Evolutionary conservation across 1,140 invertebrate genomes (phyloP), one percentile per base, ranked within the genome.

Genomic region (Drosophila parabipectinata): DNA sequence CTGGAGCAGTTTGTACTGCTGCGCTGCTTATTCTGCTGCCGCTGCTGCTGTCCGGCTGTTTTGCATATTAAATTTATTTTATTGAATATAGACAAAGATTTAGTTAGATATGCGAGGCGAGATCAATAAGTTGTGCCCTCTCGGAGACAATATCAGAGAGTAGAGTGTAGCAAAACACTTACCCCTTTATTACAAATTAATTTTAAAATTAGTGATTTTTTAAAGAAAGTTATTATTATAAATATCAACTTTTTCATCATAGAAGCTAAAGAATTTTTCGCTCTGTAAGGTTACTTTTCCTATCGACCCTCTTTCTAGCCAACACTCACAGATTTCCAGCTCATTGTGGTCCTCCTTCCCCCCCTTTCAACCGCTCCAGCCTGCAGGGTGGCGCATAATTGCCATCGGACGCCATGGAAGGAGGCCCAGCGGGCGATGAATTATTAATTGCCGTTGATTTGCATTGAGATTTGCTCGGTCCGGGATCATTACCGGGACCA

Each of bases 41-140:
- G 12, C 34, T 37, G 34, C 34, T 37, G 34, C 34, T 37, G 71
- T 67, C 58, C 68, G 71, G 63, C 79, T 88, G 72, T 83, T 87
- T 87, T 87, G 82, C 82, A 87, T 87, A 87, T 87, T 88, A 88
- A 88, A 87, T 87, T 87, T 87, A 87, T 87, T 87, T 88, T 87
- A 87, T 87, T 87, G 83, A 87, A 87, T 88, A 82, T 72, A 72
- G 67, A 24, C 61, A 66, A 44, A 63, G 72, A 72, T 76, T 58
- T 68, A 62, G 41, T 60, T 44, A 62, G 81, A 80, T 72, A 84
- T 52, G 52, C 79, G 80, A 80, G 72, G 52, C 45, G 45, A 39
- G 77, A 57, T 57, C 59, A 9, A 50, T 32, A 28, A 74, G 59
- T 71, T 32, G 3, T 37, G 34, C 34, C 12, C 3, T 28, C 26